Conservation (phyloP, 2,888 invertebrate species). For the Cephus pygmeus region DNA sequence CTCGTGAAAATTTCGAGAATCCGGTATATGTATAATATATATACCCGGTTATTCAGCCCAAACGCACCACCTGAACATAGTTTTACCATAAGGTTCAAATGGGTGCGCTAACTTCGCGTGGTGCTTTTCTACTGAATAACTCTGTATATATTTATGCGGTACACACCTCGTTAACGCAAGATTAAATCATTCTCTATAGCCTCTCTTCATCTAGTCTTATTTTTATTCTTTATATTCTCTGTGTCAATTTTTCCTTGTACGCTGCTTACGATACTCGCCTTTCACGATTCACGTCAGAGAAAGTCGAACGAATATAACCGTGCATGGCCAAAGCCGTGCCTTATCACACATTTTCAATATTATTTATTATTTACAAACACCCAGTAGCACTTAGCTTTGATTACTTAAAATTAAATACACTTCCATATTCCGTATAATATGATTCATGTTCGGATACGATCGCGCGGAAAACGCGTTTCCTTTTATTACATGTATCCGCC, state of each 20-base stretch:
- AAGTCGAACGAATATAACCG: conserved; percentile 56
- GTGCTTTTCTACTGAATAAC: too few relatives aligned
- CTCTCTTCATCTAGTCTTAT: not conserved
- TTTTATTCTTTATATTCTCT: not conserved
- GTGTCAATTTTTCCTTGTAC: not conserved
- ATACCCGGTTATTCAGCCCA: too few relatives aligned
- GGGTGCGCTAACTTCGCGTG: too few relatives aligned
- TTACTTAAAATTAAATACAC: conserved; percentile 11
- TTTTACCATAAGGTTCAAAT: too few relatives aligned
- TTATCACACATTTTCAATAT: conserved; percentile 57
- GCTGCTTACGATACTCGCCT: not conserved
- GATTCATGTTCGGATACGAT: not conserved
- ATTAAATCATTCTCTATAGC: not conserved
- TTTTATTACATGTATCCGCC: not conserved
- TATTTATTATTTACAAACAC: conserved; percentile 48
- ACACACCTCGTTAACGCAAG: not conserved
- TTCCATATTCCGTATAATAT: not conserved
- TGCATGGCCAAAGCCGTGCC: conserved; percentile 62
- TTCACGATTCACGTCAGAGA: conserved; percentile 47
- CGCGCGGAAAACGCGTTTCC: not conserved
- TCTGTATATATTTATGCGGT: not conserved
- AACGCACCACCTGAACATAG: too few relatives aligned
- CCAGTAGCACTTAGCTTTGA: conserved; percentile 33
- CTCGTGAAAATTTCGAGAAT: conserved; percentile 39
- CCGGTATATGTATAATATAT: not conserved